Evolutionary conservation across 1,140 invertebrate genomes (phyloP).

Genomic region (Papilio machaon): DNA sequence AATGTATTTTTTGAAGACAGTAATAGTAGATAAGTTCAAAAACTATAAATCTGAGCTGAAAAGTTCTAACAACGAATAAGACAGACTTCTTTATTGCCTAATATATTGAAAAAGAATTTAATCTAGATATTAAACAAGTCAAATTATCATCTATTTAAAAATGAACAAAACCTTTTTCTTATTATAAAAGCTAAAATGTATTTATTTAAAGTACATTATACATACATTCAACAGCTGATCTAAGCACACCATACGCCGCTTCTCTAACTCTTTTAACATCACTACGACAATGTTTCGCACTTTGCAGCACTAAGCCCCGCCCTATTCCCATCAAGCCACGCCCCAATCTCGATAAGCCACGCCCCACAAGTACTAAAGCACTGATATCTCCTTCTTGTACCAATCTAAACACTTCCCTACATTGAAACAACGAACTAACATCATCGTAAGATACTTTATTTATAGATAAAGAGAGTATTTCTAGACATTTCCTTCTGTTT

Average conservation of each 20-base stretch:
- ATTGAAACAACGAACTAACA: not conserved
- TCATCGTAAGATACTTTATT: too few species aligned
- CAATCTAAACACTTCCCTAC: not conserved
- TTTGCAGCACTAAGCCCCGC: not conserved
- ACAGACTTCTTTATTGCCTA: not conserved
- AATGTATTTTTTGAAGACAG: not conserved
- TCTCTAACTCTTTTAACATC: not conserved
- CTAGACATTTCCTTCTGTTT: conserved; percentile 5
- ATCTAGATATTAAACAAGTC: not conserved
- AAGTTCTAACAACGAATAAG: not conserved
- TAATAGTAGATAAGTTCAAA: not conserved
- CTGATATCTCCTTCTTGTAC: not conserved
- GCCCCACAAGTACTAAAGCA: not conserved
- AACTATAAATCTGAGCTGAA: not conserved
- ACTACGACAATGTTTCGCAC: not conserved
- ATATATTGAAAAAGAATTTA: not conserved
- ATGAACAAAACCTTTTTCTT: not conserved
- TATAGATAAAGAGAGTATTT: not conserved
- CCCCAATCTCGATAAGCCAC: not conserved
- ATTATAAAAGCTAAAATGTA: not conserved
- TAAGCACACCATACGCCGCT: not conserved
- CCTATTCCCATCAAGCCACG: not conserved
- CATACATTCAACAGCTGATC: conserved; percentile 1
- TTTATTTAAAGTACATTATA: not conserved
- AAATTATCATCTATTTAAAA: not conserved